Evolutionary conservation across 1,140 invertebrate species (phyloP).

Genomic region (Drosophila auraria): DNA sequence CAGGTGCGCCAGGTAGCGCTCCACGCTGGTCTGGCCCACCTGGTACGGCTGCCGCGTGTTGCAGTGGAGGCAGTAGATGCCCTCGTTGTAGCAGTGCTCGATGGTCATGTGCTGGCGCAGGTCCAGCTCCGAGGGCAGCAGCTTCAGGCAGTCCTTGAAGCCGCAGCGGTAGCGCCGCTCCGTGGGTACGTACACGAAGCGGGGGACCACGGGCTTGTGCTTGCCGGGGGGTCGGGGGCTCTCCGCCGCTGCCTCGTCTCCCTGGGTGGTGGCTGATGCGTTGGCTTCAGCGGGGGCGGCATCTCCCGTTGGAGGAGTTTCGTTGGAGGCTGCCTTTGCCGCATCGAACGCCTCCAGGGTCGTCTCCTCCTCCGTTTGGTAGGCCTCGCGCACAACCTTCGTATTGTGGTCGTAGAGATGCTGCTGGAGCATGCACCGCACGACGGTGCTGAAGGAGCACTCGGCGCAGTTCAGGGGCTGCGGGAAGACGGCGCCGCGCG

Average conservation of each 20-base stretch:
- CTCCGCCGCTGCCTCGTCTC: no score
- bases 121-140: slow-evolving; percentile 7
- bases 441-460: slow-evolving; percentile 4
- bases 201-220: background rate
- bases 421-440: background rate
- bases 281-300: no score
- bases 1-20: slow-evolving; percentile 40
- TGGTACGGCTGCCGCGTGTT: rapidly evolving
- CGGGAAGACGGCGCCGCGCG: rapidly evolving
- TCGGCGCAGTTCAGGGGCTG: slow-evolving; percentile 17
- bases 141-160: background rate
- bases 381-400: slow-evolving; percentile 17
- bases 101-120: slow-evolving; percentile 30
- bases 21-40: background rate
- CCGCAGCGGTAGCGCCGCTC: slow-evolving; percentile 40
- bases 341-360: no score
- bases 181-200: slow-evolving; percentile 30
- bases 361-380: background rate
- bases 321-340: no score
- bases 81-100: slow-evolving; percentile 28
- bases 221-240: background rate
- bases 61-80: slow-evolving; percentile 44
- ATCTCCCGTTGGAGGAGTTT: no score
- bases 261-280: no score
- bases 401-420: slow-evolving; percentile 39